Conservation (phyloP, 2,888 invertebrate genomes). For the Harpagoxenus sublaevis region DNA sequence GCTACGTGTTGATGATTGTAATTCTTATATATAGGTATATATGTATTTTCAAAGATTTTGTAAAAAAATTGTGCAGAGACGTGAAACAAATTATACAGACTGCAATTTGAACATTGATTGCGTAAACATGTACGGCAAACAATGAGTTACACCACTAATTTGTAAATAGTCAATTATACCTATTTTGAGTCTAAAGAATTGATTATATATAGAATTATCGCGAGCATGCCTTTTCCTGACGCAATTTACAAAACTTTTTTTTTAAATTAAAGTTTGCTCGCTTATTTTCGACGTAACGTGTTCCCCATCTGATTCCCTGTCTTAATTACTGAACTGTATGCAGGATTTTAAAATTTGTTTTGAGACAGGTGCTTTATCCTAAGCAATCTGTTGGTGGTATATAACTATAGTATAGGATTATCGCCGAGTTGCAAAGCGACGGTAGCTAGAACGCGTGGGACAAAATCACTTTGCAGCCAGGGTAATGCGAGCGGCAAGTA, state of each 20-base stretch:
- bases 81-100: not conserved
- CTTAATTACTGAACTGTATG: not conserved
- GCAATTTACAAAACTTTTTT: not conserved
- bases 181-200: not conserved
- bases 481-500: constrained; percentile 36
- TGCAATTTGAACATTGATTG: not conserved
- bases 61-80: not conserved
- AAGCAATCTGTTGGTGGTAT: not conserved
- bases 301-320: not conserved
- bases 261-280: not conserved
- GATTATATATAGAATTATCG: not conserved
- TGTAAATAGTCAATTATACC: not conserved
- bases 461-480: constrained; percentile 31
- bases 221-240: not conserved
- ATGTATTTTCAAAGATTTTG: not conserved
- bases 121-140: not conserved
- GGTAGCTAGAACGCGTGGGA: not conserved
- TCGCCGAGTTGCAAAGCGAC: not conserved
- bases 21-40: not conserved
- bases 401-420: not conserved
- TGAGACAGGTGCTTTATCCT: not conserved
- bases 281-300: not conserved
- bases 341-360: not conserved
- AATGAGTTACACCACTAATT: not conserved
- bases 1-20: not conserved